Percentiles rank a stretch among this genome's conserved stretches.
Evolutionary conservation across 2,888 invertebrate species (phyloP).

Genomic region (Drosophila kokeensis): DNA sequence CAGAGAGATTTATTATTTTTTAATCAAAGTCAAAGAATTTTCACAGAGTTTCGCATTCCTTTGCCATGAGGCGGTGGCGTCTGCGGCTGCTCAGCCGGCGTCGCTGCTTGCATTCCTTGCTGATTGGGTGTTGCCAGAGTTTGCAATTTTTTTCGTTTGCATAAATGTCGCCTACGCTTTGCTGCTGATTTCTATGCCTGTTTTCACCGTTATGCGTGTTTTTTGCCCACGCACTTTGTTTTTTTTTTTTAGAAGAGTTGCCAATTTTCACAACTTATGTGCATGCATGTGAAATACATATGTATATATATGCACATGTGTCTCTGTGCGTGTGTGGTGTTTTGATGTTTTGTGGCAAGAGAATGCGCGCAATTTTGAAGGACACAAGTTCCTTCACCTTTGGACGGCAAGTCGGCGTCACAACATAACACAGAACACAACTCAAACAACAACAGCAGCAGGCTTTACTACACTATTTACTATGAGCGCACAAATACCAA

Average conservation of each 20-base stretch:
- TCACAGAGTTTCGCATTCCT: slow-evolving; percentile 64
- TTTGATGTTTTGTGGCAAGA: slow-evolving; percentile 19
- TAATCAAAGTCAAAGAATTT: slow-evolving; percentile 71
- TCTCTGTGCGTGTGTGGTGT: slow-evolving; percentile 14
- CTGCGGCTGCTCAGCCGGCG: slow-evolving; percentile 6
- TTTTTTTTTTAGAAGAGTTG: slow-evolving; percentile 2
- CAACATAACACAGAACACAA: slow-evolving; percentile 36
- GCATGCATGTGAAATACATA: slow-evolving; percentile 4
- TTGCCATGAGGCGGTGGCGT: slow-evolving; percentile 45
- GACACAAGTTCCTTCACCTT: slow-evolving; percentile 78
- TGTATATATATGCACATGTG: neutral
- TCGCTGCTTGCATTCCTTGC: slow-evolving; percentile 31
- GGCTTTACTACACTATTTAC: slow-evolving; percentile 73
- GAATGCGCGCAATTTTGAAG: slow-evolving; percentile 76
- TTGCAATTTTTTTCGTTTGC: slow-evolving; percentile 19
- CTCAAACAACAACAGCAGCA: slow-evolving; percentile 31
- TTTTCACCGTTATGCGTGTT: slow-evolving; percentile 52
- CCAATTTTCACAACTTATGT: slow-evolving; percentile 29
- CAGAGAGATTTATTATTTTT: slow-evolving; percentile 72
- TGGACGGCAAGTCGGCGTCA: slow-evolving; percentile 48
- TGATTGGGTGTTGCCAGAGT: slow-evolving; percentile 37
- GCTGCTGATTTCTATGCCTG: slow-evolving; percentile 56
- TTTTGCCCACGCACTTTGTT: slow-evolving; percentile 47
- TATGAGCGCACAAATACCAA: slow-evolving; percentile 55
- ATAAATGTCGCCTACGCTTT: slow-evolving; percentile 46